These are phyloP conservation scores for Nibea coibor DNA, from an alignment of 2,113 vertebrate genomes.

Conservation along the genomic window DNA sequence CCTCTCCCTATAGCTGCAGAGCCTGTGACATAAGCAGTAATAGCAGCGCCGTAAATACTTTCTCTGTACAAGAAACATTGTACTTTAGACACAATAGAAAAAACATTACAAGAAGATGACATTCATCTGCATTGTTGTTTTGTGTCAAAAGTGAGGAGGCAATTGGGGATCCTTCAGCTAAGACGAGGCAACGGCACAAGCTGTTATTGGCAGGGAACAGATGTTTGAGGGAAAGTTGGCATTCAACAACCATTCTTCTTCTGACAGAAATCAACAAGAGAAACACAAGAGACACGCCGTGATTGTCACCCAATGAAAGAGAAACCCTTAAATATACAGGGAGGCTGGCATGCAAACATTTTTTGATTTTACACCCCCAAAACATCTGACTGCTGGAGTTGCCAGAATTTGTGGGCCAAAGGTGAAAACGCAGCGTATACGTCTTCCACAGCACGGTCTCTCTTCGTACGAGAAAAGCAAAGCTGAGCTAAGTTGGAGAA, in stretches of 20 bases:
- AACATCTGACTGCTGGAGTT: conserved; percentile 73
- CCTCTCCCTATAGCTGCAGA: conserved; percentile 50
- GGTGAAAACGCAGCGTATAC: conserved; percentile 52
- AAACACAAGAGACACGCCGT: conserved; percentile 74
- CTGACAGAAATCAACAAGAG: conserved; percentile 80
- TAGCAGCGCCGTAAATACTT: conserved; percentile 27
- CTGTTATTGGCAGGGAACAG: conserved; percentile 86
- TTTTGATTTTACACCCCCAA: conserved; percentile 73
- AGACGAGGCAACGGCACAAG: conserved; percentile 81
- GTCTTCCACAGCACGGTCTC: conserved; percentile 28
- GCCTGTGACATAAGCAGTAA: conserved; percentile 40
- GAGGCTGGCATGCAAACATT: conserved; percentile 66
- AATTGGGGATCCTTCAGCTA: conserved; percentile 76
- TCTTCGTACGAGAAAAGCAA: conserved; percentile 30
- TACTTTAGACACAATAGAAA: conserved; percentile 59
- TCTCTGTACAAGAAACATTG: conserved; percentile 41
- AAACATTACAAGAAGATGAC: conserved; percentile 70
- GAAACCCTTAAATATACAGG: conserved; percentile 76
- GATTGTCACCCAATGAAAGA: conserved; percentile 79
- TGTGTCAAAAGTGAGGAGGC: conserved; percentile 76
- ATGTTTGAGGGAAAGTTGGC: conserved; percentile 85
- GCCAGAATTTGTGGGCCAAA: conserved; percentile 64
- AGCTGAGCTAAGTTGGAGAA: conserved; percentile 53
- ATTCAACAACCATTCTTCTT: conserved; percentile 79
- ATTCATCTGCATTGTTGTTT: conserved; percentile 77